These are phyloP conservation scores for Phrynosoma blainvillii DNA, from an alignment of 2,113 vertebrate genomes.

Conservation along the genomic window DNA sequence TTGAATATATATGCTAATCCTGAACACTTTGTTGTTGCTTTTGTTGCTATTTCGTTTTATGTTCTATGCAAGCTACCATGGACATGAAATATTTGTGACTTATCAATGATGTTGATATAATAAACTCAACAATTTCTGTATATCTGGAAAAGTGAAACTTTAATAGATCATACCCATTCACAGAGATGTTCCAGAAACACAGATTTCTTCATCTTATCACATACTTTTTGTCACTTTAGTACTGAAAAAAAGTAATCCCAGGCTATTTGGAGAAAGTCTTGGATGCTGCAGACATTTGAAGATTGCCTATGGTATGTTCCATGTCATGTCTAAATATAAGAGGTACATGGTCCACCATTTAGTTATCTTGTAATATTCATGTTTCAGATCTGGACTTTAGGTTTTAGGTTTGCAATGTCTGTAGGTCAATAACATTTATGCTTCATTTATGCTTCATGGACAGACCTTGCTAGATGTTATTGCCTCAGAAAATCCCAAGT, in stretches of 20 bases:
- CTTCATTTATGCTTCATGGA: constrained; percentile 56
- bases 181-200: background rate
- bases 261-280: background rate
- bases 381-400: constrained; percentile 1
- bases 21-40: background rate
- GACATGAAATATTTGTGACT: background rate
- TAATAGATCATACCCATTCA: background rate
- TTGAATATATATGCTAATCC: too few species aligned
- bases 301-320: background rate
- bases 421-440: constrained; percentile 61
- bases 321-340: background rate
- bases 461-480: constrained; percentile 62
- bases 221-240: background rate
- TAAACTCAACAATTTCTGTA: background rate
- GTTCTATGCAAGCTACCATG: background rate
- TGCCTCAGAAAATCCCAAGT: constrained; percentile 64
- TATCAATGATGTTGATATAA: background rate
- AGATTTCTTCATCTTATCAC: background rate
- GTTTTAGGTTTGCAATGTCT: constrained; percentile 56
- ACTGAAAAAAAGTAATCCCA: background rate
- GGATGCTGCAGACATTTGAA: background rate
- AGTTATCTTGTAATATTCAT: constrained; percentile 36
- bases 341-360: background rate
- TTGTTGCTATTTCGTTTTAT: background rate
- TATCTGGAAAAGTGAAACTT: background rate